Evolutionary conservation across 1,140 invertebrate species (phyloP), one percentile per base, ranked within the genome.

Genomic region (Cydia fagiglandana): DNA sequence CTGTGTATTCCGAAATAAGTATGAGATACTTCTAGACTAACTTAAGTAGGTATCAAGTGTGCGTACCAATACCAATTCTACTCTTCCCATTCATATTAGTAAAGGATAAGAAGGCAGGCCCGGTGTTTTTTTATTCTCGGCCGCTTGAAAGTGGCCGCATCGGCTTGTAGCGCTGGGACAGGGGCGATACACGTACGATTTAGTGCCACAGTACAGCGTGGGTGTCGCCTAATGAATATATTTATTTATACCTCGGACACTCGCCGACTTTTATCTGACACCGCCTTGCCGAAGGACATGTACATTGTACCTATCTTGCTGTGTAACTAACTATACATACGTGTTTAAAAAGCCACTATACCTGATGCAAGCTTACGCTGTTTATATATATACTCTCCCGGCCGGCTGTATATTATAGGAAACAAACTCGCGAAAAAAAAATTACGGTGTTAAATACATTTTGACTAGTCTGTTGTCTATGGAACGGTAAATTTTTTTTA

Each of bases 221-320:
- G 89, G 91, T 90, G 89, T 91, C 86, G 85, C 86, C 88, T 92
- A 92, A 92, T 92, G 91, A 92, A 91, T 90, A 92, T 91, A 92
- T 90, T 92, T 91, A 91, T 90, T 92, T 91, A 84, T 86, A 84
- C 88, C 77, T 78, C 79, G 81, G 80, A 84, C 76, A 75, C 78
- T 76, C 83, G 84, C 84, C 86, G 80, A 84, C 90, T 86, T 92
- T 91, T 91, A 90, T 91, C 89, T 86, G 83, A 80, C 79, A 77
- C 79, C 82, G 80, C 77, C n/a, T 66, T 41, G 34, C 81, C 76
- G 80, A 76, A 28, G 76, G 85, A 87, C 86, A 85, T 78, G 83
- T 83, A 86, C 86, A 85, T 77, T 61, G 83, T 83, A 79, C 78
- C 82, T 88, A 87, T 88, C 78, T 34, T n/a, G 66, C 66, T 1